Percentiles rank a stretch among this genome's conserved stretches.
These are phyloP conservation scores for Latrodectus geometricus DNA, from an alignment of 1,140 invertebrate species.

Conservation along the genomic window DNA sequence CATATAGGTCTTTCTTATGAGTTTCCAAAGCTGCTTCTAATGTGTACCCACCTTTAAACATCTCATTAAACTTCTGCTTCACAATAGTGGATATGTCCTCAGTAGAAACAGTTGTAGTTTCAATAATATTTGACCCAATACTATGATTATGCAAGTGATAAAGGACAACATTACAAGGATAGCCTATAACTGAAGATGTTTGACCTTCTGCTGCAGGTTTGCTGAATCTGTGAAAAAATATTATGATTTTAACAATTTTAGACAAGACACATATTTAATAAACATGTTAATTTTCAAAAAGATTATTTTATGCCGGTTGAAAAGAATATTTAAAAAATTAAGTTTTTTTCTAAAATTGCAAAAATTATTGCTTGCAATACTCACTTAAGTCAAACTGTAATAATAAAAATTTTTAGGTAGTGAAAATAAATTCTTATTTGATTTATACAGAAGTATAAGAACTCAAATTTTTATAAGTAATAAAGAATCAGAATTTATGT, in stretches of 20 bases:
- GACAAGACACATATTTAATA: neutral
- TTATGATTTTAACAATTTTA: too few relatives aligned
- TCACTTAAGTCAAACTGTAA: too few relatives aligned
- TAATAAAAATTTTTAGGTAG: too few relatives aligned
- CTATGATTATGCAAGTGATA: constrained; percentile 49
- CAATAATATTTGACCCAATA: constrained; percentile 32
- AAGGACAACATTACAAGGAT: constrained; percentile 52
- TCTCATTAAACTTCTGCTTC: constrained; percentile 55
- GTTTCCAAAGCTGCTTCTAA: constrained; percentile 27
- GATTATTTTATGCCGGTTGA: neutral
- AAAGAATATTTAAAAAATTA: neutral
- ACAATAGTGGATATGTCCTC: constrained; percentile 47
- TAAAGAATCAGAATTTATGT: too few relatives aligned
- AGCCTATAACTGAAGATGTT: constrained; percentile 2
- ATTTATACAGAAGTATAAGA: too few relatives aligned
- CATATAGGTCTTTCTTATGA: constrained; percentile 43
- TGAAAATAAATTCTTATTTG: too few relatives aligned
- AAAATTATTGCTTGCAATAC: too few relatives aligned
- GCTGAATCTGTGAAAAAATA: constrained; percentile 4
- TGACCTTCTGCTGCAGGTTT: neutral
- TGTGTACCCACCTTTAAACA: constrained; percentile 50
- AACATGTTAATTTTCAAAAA: neutral
- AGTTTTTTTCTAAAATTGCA: too few relatives aligned
- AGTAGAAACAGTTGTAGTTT: neutral
- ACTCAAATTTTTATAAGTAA: too few relatives aligned